Base-by-base conservation (phyloP, 2,797 vertebrate species). In the Siniperca obscura region DNA sequence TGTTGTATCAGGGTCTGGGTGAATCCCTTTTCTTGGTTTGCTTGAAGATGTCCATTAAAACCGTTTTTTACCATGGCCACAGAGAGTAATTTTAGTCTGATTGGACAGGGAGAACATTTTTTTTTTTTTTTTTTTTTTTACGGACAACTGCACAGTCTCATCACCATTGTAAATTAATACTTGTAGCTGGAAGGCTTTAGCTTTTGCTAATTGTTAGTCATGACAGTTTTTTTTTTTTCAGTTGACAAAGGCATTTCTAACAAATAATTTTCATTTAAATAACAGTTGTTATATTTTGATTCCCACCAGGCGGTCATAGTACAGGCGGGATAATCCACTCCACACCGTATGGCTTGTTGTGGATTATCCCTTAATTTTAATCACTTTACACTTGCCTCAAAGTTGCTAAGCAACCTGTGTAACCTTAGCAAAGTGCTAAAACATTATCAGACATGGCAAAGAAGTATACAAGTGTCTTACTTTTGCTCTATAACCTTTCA, bases 21-120 rank as follows among this genome's bases (percentile, higher is more conserved):
- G 48, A 80, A 57, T 80, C 66, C 0, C 11, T 60, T 67, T 17
- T 68, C 42, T 71, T 19, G 21, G 21, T 40, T 62, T 27, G 14
- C 52, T 70, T 60, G 52, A 76, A 68, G 44, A 48, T 60, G 66
- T 71, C 66, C 9, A 76, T 84, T 82, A 74, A 67, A 90, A 44
- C 2, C 2, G 2, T 38, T 64, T 59, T 59, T 65, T 3, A n/a
- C 22, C 38, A 8, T 6, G 21, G n/a, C 30, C 10, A 17, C 4
- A 9, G 38, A 69, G 44, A 61, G 44, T 25, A 44, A 21, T 44
- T 70, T 14, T 0, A 36, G 5, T 53, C 56, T 69, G 64, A 59
- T 42, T 80, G 2, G 13, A 62, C 56, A 53, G 52, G 21, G 4
- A 66, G 67, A 10, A 3, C 14, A 52, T 16, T 34, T 56, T 27